Conservation (phyloP, 1,140 invertebrate genomes). For the Leptinotarsa lineolata region DNA sequence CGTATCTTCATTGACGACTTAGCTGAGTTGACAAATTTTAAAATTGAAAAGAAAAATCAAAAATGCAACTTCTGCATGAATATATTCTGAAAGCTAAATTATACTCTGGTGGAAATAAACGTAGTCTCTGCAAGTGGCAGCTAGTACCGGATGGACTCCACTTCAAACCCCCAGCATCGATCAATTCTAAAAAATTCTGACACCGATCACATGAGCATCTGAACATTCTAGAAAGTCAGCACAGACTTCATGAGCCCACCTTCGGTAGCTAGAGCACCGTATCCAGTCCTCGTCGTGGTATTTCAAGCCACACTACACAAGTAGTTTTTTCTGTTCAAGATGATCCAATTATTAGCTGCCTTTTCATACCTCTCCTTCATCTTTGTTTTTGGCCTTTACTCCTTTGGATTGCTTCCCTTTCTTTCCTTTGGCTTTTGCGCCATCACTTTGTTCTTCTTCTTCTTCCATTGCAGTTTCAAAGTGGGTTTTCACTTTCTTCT, state of each 20-base stretch:
- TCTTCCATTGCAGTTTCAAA: neutral
- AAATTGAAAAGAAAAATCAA: neutral
- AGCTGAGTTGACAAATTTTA: too few species aligned
- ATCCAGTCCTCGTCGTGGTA: conserved; percentile 9
- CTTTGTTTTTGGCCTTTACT: neutral
- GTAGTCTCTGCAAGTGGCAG: conserved; percentile 9
- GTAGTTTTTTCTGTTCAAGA: conserved; percentile 8
- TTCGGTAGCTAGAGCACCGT: neutral
- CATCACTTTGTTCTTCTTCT: neutral
- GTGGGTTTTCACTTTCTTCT: neutral
- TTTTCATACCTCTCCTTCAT: neutral
- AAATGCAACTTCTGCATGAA: neutral
- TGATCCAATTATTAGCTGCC: neutral
- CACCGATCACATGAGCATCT: conserved; percentile 15
- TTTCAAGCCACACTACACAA: conserved; percentile 9
- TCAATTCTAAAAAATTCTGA: neutral
- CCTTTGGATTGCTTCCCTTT: neutral
- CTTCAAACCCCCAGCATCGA: neutral
- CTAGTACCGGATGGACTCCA: neutral
- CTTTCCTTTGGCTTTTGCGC: neutral
- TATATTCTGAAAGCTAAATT: too few species aligned
- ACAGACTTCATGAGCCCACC: neutral
- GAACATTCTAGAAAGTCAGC: conserved; percentile 10
- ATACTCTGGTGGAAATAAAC: too few species aligned
- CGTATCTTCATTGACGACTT: neutral